These are phyloP conservation scores for Emys orbicularis DNA, from an alignment of 2,797 vertebrate species.

Conservation along the genomic window DNA sequence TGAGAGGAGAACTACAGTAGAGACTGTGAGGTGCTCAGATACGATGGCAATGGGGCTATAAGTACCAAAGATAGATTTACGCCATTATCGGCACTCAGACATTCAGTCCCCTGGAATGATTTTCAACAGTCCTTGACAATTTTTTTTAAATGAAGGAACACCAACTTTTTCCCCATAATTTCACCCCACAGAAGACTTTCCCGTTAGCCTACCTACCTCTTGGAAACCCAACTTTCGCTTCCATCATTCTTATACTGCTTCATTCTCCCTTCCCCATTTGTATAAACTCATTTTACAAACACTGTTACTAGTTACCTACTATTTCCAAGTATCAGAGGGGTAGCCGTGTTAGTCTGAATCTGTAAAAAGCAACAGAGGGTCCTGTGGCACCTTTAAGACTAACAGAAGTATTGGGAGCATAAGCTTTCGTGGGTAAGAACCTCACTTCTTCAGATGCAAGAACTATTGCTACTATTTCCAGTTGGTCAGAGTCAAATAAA, in stretches of 20 bases:
- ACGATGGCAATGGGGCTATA: background rate
- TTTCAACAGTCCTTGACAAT: background rate
- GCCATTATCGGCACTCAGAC: background rate
- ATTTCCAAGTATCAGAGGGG: too few relatives aligned
- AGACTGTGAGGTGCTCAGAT: background rate
- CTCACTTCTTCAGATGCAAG: too few relatives aligned
- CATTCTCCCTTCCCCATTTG: background rate
- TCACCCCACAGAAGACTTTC: background rate
- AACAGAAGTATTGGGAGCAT: too few relatives aligned
- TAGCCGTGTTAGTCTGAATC: too few relatives aligned
- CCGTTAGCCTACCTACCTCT: background rate
- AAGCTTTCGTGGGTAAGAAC: too few relatives aligned
- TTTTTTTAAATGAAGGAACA: background rate
- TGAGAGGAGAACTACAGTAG: background rate
- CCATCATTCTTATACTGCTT: background rate
- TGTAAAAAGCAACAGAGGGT: too few relatives aligned
- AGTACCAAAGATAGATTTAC: background rate
- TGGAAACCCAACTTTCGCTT: background rate
- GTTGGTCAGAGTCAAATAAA: background rate
- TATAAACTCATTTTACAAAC: background rate
- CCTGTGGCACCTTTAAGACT: too few relatives aligned
- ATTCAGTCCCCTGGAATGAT: background rate
- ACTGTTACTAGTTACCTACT: background rate
- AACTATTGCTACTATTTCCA: too few relatives aligned
- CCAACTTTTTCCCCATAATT: background rate